phyloP scores from a whole-genome alignment of 2,113 vertebrate genomes.

The Pseudolaguvia tuberculata region DNA sequence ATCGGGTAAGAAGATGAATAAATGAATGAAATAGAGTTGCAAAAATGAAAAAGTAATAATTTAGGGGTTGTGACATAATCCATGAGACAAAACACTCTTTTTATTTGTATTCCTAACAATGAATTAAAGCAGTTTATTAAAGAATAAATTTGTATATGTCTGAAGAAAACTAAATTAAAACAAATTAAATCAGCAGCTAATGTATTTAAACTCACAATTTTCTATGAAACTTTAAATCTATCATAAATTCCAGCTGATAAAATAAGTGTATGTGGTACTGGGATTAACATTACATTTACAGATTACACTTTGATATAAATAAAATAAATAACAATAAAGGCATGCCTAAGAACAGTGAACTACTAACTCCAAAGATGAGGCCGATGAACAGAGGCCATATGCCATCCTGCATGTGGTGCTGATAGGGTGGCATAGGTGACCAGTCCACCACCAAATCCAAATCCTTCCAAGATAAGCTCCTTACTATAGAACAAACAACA shows the following conservation, averaged over 20 bases:
- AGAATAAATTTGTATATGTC: neutral
- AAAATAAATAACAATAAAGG: constrained; percentile 37
- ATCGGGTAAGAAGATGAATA: too few species aligned
- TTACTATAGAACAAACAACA: constrained; percentile 44
- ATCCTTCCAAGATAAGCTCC: constrained; percentile 54
- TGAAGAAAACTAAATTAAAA: too few species aligned
- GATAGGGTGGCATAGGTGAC: constrained; percentile 53
- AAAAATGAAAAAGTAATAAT: too few species aligned
- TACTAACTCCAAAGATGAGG: constrained; percentile 68
- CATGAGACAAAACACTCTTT: too few species aligned
- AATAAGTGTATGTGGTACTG: neutral
- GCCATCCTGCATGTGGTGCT: constrained; percentile 60
- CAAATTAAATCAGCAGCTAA: neutral
- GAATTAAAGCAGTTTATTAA: neutral
- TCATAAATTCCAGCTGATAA: neutral
- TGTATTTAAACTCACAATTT: neutral
- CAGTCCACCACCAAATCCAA: constrained; percentile 70
- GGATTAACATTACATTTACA: neutral
- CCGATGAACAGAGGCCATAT: constrained; percentile 63
- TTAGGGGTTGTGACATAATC: too few species aligned
- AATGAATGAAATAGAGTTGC: too few species aligned
- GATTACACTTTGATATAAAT: constrained; percentile 38
- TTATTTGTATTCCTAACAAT: too few species aligned
- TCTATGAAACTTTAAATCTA: neutral
- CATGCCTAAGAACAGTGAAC: constrained; percentile 47